These are phyloP conservation scores for Heliocidaris erythrogramma DNA, from an alignment of 35 echinoderm and acorn worm species.

Conservation along the genomic window DNA sequence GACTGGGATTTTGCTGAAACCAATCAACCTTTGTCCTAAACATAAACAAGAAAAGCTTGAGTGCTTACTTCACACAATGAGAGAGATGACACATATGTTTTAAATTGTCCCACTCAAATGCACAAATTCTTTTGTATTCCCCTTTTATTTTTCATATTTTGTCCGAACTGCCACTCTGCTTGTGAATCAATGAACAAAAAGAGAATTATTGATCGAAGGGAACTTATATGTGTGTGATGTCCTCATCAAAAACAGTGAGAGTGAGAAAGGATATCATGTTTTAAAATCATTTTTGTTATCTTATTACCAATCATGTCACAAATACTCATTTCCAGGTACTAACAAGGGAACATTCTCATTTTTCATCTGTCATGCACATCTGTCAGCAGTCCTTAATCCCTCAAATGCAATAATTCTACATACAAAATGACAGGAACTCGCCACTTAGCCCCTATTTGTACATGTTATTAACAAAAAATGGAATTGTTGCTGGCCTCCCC, in stretches of 20 bases:
- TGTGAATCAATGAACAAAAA: neutral
- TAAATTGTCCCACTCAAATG: neutral
- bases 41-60: neutral
- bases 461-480: constrained; percentile 5
- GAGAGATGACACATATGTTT: neutral
- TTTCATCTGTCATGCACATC: constrained; percentile 50
- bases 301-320: constrained; percentile 17
- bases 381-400: constrained; percentile 37
- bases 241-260: neutral
- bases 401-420: constrained; percentile 30
- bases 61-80: neutral
- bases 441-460: constrained; percentile 36
- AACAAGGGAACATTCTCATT: constrained; percentile 22
- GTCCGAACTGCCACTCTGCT: neutral
- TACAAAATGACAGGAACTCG: constrained; percentile 44
- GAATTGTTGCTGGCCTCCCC: constrained; percentile 9
- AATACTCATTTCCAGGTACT: constrained; percentile 2
- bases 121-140: neutral
- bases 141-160: neutral
- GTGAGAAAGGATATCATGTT: neutral
- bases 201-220: neutral
- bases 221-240: neutral
- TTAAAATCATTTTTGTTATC: neutral
- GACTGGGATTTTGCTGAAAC: neutral
- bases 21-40: neutral